These are phyloP conservation scores for Oreochromis aureus DNA, from an alignment of 2,113 vertebrate genomes.

Conservation along the genomic window DNA sequence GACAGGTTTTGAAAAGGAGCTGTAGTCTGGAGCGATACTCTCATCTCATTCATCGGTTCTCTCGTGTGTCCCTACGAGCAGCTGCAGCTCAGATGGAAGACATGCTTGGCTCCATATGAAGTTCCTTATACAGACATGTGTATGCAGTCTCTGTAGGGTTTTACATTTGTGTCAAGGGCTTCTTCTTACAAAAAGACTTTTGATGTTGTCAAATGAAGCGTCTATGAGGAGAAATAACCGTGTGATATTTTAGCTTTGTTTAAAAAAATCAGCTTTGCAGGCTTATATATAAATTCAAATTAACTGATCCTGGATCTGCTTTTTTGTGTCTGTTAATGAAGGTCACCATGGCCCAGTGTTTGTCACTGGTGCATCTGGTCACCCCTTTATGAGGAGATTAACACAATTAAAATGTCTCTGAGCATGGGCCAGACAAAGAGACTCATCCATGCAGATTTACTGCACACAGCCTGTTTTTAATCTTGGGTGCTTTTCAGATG, in stretches of 20 bases:
- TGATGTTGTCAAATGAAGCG: neutral
- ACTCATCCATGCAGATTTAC: neutral
- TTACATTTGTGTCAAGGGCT: neutral
- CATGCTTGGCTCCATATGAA: neutral
- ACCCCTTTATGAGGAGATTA: constrained; percentile 16
- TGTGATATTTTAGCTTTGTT: neutral
- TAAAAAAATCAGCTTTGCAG: neutral
- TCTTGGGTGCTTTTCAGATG: neutral
- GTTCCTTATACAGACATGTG: neutral
- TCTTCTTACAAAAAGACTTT: neutral
- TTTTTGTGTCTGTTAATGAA: neutral
- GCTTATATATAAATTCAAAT: neutral
- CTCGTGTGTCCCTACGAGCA: neutral
- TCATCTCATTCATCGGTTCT: neutral
- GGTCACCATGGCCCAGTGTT: constrained; percentile 20
- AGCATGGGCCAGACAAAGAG: neutral
- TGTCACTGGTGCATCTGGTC: neutral
- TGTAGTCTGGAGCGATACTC: neutral
- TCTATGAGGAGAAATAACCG: neutral
- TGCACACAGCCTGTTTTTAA: neutral
- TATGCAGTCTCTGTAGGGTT: neutral
- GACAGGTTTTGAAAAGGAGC: neutral
- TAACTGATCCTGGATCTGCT: neutral
- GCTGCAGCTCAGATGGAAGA: neutral
- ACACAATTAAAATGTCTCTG: constrained; percentile 15